Evolutionary conservation across 1,140 invertebrate species (phyloP), one percentile per base, ranked within the genome.

Genomic region (Coboldia fuscipes): DNA sequence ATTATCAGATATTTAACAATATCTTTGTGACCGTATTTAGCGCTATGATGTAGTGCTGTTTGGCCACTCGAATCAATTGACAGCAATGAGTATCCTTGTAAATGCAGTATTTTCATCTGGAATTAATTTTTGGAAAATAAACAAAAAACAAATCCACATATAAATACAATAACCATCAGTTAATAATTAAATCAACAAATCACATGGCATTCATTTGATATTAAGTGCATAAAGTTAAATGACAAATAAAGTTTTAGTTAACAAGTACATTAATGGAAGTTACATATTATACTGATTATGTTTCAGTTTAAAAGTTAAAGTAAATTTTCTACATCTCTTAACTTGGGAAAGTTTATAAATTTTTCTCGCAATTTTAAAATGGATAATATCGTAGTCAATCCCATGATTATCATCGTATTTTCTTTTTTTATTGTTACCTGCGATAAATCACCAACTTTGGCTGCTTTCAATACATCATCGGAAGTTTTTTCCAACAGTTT

Each of bases 1-100:
- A 81, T 75, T 35, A 92, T 76, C 21, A 93, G 66, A 50, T 86
- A 93, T 52, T 81, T 75, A 8, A 93, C 74, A 35, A 93, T 76
- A 47, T 89, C 80, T 46, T 83, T 84, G 58, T 89, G 74, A 13
- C 86, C 86, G 46, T 79, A 76, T 38, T 75, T 65, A 13, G 84
- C 74, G 12, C 81, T 83, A 39, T 85, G 69, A 54, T 94, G 89
- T 36, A 96, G 61, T 21, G 83, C 78, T 29, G 86, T 92, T 61
- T 90, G 84, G 3, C 86, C 86, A 37, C 62, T 70, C 29, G 74
- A 62, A 55, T 93, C 85, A 43, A 82, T 81, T 24, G 81, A 82
- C 39, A 86, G 57, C 10, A 93, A 57, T 28, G 83, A 88, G 51
- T 72, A 88, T 29, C 86, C 85, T 42, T 74, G 68, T 35, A 66